Evolutionary conservation across 2,888 invertebrate species (phyloP).

Genomic region (Oscheius onirici): DNA sequence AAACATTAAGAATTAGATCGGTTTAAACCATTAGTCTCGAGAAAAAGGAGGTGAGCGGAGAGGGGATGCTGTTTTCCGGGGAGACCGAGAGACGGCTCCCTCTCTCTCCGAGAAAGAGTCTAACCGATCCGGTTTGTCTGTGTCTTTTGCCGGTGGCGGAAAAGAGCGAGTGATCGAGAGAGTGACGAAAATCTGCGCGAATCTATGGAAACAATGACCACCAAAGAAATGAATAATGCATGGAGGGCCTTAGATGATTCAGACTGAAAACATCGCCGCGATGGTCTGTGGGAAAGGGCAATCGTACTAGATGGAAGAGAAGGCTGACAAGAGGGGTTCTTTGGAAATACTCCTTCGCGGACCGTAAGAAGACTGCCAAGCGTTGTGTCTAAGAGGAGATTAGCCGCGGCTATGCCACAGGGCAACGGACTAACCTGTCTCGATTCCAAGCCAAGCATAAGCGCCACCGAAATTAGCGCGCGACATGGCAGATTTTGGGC

Average conservation of each 20-base stretch:
- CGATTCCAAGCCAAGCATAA: slow-evolving; percentile 1
- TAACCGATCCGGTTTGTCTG: slow-evolving; percentile 17
- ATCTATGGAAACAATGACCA: not conserved
- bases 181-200: not conserved
- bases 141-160: not conserved
- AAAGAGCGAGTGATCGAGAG: not conserved
- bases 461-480: not conserved
- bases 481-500: not conserved
- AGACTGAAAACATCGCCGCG: not conserved
- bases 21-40: too few species aligned
- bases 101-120: not conserved
- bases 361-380: slow-evolving; percentile 16
- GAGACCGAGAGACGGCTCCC: not conserved
- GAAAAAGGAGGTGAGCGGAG: not conserved
- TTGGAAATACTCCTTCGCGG: not conserved
- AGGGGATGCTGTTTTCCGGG: slow-evolving; percentile 20
- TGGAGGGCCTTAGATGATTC: too few species aligned
- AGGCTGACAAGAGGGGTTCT: not conserved
- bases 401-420: not conserved
- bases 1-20: too few species aligned
- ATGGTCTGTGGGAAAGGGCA: slow-evolving; percentile 3
- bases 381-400: slow-evolving; percentile 11
- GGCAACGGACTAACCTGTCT: slow-evolving; percentile 3
- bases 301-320: not conserved
- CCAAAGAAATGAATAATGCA: not conserved